phyloP scores from a whole-genome alignment of 2,113 vertebrate genomes.

The Panurus biarmicus region DNA sequence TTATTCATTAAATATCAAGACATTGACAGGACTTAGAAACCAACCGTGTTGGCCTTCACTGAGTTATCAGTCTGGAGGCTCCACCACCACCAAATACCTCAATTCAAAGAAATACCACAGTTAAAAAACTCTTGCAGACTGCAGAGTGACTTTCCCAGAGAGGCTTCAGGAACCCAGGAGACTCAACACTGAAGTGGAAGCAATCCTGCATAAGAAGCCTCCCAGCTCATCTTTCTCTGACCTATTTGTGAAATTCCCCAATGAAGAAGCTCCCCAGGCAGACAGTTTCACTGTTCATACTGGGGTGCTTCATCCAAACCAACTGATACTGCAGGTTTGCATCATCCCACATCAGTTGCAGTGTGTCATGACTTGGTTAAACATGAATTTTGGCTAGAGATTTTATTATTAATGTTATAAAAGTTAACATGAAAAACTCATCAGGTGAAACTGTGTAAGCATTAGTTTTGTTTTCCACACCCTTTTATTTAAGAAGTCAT shows the following conservation, averaged over 20 bases:
- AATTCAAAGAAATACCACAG: neutral
- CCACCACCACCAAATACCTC: neutral
- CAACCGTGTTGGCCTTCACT: neutral
- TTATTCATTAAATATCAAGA: neutral
- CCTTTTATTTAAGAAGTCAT: neutral
- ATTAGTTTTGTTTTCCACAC: neutral
- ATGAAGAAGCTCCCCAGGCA: neutral
- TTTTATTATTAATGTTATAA: neutral
- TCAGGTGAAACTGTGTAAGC: neutral
- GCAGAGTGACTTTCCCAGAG: neutral
- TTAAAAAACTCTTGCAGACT: neutral
- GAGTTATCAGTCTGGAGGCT: neutral
- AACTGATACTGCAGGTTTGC: neutral
- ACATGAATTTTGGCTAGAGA: neutral
- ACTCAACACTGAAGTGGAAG: neutral
- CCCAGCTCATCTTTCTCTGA: neutral
- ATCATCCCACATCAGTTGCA: neutral
- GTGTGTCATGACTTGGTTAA: neutral
- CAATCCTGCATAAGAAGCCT: neutral
- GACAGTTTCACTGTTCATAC: neutral
- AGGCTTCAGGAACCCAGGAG: neutral
- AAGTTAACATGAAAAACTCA: neutral
- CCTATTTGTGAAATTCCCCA: conserved; percentile 10
- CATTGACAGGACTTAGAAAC: neutral
- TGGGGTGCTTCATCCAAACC: neutral